Evolutionary conservation across 1,140 invertebrate species (phyloP), one percentile per base, ranked within the genome.

Genomic region (Pseudomyrmex concolor): DNA sequence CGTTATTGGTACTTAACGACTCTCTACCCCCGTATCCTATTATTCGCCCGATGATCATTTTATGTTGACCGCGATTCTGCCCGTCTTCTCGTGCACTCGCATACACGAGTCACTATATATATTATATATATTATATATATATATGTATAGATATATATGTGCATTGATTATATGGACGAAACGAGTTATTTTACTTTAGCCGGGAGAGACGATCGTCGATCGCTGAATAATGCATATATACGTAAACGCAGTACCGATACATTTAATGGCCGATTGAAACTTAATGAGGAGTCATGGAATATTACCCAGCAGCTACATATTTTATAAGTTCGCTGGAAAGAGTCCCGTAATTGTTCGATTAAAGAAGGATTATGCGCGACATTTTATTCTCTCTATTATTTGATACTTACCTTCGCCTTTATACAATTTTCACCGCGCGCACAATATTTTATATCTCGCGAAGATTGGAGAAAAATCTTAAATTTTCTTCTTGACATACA

Each of bases 261-360:
- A 60, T 71, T 50, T 60, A 50, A 70, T 48, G 54, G 66, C 2
- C 54, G 64, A 60, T 80, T 25, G 76, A 70, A 71, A 80, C 15
- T 59, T 59, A 71, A 70, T 80, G 66, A 78, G 19, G 13, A 71
- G 19, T 15, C 43, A 48, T 5, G 54, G 55, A 70, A 71, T 45
- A 59, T 78, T 48, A 17, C 17, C 5, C 51, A 63, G 8, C 19
- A 77, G 34, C 34, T 34, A 34, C 34, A 7, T 55, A 45, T 43
- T 68, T 68, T 12, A 22, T 45, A 22, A 63, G 15, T 8, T 13
- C 25, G 12, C 17, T 8, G 34, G 8, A 34, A 13, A 48, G 5
- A 17, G 13, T n/a, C 10, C 2, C 22, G 2, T 8, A 22, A 50
- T 55, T 67, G 67, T 68, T 50, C 13, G n/a, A 9, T 34, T 7